Evolutionary conservation across 2,113 vertebrate genomes (phyloP), one percentile per base, ranked within the genome.

Genomic region (Paraplagusia blochii): DNA sequence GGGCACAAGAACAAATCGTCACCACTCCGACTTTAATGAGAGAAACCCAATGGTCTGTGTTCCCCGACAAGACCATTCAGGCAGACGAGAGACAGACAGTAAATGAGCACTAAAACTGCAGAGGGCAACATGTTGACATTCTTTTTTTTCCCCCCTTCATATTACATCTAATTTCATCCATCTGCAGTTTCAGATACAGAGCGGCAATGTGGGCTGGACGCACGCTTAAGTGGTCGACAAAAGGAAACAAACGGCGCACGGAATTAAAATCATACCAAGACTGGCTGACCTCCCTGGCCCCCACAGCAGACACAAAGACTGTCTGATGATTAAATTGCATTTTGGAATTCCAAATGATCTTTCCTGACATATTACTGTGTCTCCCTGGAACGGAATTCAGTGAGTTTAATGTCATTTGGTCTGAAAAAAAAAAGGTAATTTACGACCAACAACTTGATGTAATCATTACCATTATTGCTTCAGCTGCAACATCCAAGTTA

Each of bases 161-260:
- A 66, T 79, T 65, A 77, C 60, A 60, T 62, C 63, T 77, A 69
- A 83, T 69, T 59, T 67, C 74, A 76, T 81, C 79, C 80, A 81
- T 81, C 76, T 75, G 80, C 62, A 73, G 54, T 58, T 67, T 69
- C 49, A 67, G 59, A 74, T 72, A 76, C 44, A 65, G 72, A 75
- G 72, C 54, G 40, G 50, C 70, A 19, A 45, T 42, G 12, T 17
- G 60, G 63, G 45, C 63, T 46, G 55, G 64, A 58, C 78, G 65
- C 65, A 77, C 71, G 76, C 61, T 71, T 10, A 44, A 4, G 59
- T 52, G 48, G 66, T 69, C 59, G 61, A 46, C 51, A 9, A 50
- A 57, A 53, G 15, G 61, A 55, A 33, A 33, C 56, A 54, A 46
- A 53, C 55, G 44, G 46, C 68, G 69, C 53, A 74, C n/a, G 45